Conservation (phyloP, 2,888 invertebrate genomes). For the Lasioglossum leucozonium region DNA sequence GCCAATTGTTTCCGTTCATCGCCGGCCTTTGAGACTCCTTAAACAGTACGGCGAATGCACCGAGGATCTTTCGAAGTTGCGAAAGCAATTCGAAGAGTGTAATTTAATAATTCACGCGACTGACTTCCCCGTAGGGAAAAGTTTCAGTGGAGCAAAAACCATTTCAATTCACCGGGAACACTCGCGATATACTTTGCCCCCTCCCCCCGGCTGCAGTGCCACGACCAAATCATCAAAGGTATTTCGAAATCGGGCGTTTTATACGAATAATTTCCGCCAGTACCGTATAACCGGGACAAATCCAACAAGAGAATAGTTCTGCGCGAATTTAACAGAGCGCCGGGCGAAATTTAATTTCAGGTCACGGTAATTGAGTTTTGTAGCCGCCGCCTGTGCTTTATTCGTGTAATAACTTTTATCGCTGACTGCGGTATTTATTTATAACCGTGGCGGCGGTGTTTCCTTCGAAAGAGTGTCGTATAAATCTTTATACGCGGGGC, state of each 20-base stretch:
- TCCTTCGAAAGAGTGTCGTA: background rate
- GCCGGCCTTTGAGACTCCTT: background rate
- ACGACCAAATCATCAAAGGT: background rate
- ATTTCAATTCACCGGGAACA: background rate
- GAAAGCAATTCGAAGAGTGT: background rate
- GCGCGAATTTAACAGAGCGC: conserved; percentile 22
- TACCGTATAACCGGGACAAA: background rate
- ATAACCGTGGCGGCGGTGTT: background rate
- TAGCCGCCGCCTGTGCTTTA: conserved; percentile 6
- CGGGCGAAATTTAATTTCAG: conserved; percentile 45
- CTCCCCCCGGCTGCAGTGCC: no score
- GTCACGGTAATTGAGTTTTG: conserved; percentile 39
- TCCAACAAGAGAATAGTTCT: conserved; percentile 7
- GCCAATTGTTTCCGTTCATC: background rate
- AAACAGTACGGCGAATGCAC: background rate
- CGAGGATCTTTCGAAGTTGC: background rate
- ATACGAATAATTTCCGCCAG: conserved; percentile 1
- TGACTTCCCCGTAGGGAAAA: background rate
- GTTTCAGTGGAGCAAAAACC: background rate
- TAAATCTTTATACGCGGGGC: background rate
- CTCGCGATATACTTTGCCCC: background rate
- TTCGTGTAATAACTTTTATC: conserved; percentile 25
- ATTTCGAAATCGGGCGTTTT: background rate
- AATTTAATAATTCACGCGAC: background rate
- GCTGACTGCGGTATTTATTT: conserved; percentile 30